phyloP scores from a whole-genome alignment of 2,797 vertebrate species.

The Falco columbarius region DNA sequence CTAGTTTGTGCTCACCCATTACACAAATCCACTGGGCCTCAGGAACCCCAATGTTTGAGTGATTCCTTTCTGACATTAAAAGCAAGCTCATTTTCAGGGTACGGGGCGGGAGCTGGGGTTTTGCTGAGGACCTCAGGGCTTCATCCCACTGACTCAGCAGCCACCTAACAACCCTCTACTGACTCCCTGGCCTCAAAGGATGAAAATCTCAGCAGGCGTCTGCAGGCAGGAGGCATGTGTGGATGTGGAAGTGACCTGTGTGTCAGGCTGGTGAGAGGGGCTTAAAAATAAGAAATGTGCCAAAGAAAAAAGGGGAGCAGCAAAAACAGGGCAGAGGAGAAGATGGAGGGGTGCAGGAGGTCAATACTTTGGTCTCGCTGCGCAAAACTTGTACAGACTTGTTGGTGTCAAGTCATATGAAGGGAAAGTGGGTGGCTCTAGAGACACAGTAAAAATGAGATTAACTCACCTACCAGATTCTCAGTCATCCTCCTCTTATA shows the following conservation, averaged over 20 bases:
- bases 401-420: not conserved
- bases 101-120: not conserved
- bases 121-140: not conserved
- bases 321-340: not conserved
- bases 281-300: not conserved
- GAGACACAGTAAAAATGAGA: slow-evolving; percentile 55
- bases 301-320: not conserved
- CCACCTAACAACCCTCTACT: not conserved
- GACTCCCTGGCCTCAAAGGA: not conserved
- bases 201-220: not conserved
- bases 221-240: not conserved
- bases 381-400: not conserved
- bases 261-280: not conserved
- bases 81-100: not conserved
- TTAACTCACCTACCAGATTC: slow-evolving; percentile 37
- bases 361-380: not conserved
- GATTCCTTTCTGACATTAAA: not conserved
- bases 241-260: not conserved
- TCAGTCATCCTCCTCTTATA: slow-evolving; percentile 10
- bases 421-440: slow-evolving; percentile 45
- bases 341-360: not conserved
- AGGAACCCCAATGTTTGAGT: accelerated
- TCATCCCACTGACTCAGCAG: not conserved
- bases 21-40: not conserved
- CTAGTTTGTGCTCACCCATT: not conserved